A percentile compares a stretch with the other conserved stretches of the same genome.
phyloP scores from a whole-genome alignment of 2,113 vertebrate species.

The Prietella phreatophila region DNA sequence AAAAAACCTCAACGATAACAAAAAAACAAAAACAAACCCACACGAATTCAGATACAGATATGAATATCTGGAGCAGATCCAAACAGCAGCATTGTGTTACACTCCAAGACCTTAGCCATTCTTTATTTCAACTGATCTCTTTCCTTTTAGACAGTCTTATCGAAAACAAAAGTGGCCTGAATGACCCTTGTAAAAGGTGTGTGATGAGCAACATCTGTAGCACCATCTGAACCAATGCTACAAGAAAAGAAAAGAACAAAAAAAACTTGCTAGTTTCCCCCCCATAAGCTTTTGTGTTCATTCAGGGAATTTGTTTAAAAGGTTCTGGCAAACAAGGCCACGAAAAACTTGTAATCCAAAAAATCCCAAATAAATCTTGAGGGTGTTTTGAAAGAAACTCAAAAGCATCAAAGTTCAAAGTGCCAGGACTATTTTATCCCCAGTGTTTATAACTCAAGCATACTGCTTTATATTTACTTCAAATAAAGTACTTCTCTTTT shows the following conservation, averaged over 20 bases:
- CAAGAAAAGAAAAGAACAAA: neutral
- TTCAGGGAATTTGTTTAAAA: constrained; percentile 28
- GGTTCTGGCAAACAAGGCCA: constrained; percentile 27
- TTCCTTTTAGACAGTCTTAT: neutral
- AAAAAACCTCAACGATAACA: neutral
- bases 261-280: constrained; percentile 1
- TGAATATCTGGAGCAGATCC: neutral
- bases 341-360: constrained; percentile 14
- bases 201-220: constrained; percentile 21
- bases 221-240: neutral
- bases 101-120: neutral
- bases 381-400: constrained; percentile 21
- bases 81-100: neutral
- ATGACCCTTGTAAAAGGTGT: constrained; percentile 9
- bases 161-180: neutral
- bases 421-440: constrained; percentile 25
- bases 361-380: constrained; percentile 25
- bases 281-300: constrained; percentile 14
- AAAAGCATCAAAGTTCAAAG: constrained; percentile 28
- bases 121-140: neutral
- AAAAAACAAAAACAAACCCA: neutral
- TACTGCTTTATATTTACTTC: constrained; percentile 39
- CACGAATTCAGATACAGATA: neutral
- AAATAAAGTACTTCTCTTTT: constrained; percentile 57
- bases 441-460: constrained; percentile 30